Evolutionary conservation across 2,888 invertebrate species (phyloP), one percentile per base, ranked within the genome.

Genomic region (Ochropacha duplaris): DNA sequence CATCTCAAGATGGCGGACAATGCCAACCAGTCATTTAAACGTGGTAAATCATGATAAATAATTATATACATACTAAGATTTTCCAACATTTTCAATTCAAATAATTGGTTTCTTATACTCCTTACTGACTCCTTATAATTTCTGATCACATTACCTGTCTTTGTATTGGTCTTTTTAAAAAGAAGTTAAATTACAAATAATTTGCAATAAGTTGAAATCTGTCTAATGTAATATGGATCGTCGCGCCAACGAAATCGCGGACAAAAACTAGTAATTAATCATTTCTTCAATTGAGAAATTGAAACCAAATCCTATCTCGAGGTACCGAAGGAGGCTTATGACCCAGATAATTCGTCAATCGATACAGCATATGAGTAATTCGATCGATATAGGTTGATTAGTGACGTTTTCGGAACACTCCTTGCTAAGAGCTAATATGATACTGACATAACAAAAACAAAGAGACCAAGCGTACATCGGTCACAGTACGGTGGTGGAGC

Each of bases 401-500:
- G 2, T 52, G 31, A 31, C 24, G 31, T 31, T 19, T 19, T 9
- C 14, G 28, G 28, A 28, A 52, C 12, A 19, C 31, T 52, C 14
- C 51, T 19, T 34, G 31, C n/a, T 31, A 9, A 28, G 52, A 52
- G 34, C 22, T 19, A 31, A 52, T 19, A 52, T 52, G 31, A 52
- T 52, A 52, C 16, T 28, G 12, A 9, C n/a, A 36, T 36, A 52
- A 24, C 24, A 31, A 16, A 58, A 60, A 58, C 55, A 58, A 62
- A 51, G 44, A 34, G 50, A 39, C 34, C 50, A 50, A 58, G 59
- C 63, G 58, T 61, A 51, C 31, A n/a, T 54, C 66, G 12, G 76
- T 74, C 71, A 74, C 72, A 71, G 74, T 62, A 58, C 57, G 68
- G 65, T 61, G 72, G 57, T 26, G 66, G 19, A 12, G 52, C 51